phyloP scores from a whole-genome alignment of 2,888 invertebrate species.

The Drosophila suboccidentalis region DNA sequence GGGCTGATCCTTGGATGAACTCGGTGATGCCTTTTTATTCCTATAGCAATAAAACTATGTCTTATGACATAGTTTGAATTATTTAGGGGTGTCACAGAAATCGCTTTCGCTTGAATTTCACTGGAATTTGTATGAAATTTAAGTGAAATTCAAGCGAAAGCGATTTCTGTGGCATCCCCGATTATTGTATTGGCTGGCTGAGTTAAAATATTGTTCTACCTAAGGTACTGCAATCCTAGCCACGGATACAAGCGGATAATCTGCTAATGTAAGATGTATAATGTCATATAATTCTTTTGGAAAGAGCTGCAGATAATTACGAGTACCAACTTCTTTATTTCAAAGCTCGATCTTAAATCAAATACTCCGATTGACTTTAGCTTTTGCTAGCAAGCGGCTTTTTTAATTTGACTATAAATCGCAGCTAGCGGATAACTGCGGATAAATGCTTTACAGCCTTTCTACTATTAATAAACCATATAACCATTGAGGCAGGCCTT shows the following conservation, averaged over 20 bases:
- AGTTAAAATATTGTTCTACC: no score
- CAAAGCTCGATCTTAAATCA: background rate
- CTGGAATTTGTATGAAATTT: no score
- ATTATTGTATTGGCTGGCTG: background rate
- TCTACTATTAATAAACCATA: constrained; percentile 19
- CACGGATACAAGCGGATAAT: background rate
- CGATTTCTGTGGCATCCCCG: no score
- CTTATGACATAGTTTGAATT: no score
- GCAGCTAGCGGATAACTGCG: constrained; percentile 5
- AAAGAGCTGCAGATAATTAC: no score
- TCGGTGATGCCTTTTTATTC: no score
- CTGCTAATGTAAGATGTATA: background rate
- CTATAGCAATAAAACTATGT: background rate
- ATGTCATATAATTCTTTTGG: no score
- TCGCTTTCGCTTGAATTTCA: no score
- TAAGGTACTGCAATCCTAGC: background rate
- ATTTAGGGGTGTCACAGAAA: no score
- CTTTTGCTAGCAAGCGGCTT: background rate
- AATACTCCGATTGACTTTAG: background rate
- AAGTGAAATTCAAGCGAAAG: no score
- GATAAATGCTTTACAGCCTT: constrained; percentile 3
- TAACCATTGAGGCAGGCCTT: background rate
- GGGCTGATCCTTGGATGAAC: no score
- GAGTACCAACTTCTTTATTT: background rate
- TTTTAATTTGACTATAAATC: background rate